Evolutionary conservation across 2,888 invertebrate genomes (phyloP), one percentile per base, ranked within the genome.

Genomic region (Thereva unica): DNA sequence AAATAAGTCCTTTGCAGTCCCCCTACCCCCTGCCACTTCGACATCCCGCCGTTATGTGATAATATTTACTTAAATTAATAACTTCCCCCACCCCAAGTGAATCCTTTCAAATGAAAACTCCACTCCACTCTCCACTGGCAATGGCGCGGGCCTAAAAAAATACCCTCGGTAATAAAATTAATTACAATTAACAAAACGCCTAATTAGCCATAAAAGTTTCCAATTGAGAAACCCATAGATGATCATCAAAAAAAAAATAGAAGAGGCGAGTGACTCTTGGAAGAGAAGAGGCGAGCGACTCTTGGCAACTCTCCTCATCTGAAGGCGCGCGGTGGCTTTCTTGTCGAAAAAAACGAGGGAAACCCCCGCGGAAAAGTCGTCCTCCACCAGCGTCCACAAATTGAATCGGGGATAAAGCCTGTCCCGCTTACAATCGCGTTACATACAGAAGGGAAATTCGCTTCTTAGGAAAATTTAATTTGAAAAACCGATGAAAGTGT

Each of bases 401-500:
- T 49, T 40, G 40, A 59, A 59, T 59, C 38, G 12, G 47, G 59
- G 59, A 59, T 59, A 49, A 59, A 59, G 47, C 23, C 23, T 23
- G 47, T 37, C 12, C 37, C 59, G 59, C 37, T 59, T 49, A 49
- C 49, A 49, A 38, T 47, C 23, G 37, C 49, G 9, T 38, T 38
- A 38, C 59, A 59, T 35, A 55, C 38, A 56, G 56, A 63, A 64
- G 64, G 63, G 2, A 23, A 23, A 23, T 23, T 23, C 23, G 23
- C 64, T 64, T 69, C 68, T 67, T 69, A 69, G 56, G 66, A 59
- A 64, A 69, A 69, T 76, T 76, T 78, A 78, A 78, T 78, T 80
- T 79, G 74, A 76, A 80, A 80, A 80, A 79, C 80, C 76, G 80
- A 80, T 80, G 80, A 80, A 80, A 79, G 80, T 79, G 80, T 80